phyloP scores from a whole-genome alignment of 2,797 vertebrate species.

The Aselliscus stoliczkanus region DNA sequence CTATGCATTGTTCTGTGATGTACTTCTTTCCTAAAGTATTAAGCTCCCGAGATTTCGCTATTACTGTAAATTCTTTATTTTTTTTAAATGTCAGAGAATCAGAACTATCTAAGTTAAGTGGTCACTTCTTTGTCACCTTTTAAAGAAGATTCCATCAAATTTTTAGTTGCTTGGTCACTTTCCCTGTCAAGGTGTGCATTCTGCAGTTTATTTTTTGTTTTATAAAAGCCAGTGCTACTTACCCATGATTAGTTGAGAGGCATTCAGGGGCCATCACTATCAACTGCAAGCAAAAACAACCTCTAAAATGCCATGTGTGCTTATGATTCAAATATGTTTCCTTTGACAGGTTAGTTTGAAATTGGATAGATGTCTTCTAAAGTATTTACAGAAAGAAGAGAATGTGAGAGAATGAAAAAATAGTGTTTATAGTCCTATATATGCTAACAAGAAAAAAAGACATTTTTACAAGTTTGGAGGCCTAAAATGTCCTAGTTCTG shows the following conservation, averaged over 20 bases:
- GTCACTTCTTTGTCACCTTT: not conserved
- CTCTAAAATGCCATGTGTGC: not conserved
- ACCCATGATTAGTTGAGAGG: constrained; percentile 2
- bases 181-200: not conserved
- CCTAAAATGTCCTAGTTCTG: constrained; percentile 84
- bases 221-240: constrained; percentile 1
- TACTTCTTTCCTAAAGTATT: not conserved
- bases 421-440: constrained; percentile 58
- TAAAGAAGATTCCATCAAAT: not conserved
- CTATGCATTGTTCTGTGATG: not conserved
- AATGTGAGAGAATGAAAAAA: constrained; percentile 43
- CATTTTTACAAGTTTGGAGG: constrained; percentile 79
- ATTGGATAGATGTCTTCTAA: constrained; percentile 65
- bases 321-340: constrained; percentile 48
- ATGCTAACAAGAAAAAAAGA: constrained; percentile 42
- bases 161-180: constrained; percentile 26
- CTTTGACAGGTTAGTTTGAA: constrained; percentile 61
- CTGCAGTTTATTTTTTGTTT: constrained; percentile 4
- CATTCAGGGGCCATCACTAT: constrained; percentile 4
- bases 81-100: constrained; percentile 33
- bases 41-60: constrained; percentile 15
- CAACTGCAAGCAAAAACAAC: constrained; percentile 16
- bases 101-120: not conserved
- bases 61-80: constrained; percentile 49
- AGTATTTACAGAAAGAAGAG: constrained; percentile 59